A percentile compares a stretch with the other conserved stretches of the same genome.
These are phyloP conservation scores for Ataeniobius toweri DNA, from an alignment of 2,797 vertebrate genomes.

Conservation along the genomic window DNA sequence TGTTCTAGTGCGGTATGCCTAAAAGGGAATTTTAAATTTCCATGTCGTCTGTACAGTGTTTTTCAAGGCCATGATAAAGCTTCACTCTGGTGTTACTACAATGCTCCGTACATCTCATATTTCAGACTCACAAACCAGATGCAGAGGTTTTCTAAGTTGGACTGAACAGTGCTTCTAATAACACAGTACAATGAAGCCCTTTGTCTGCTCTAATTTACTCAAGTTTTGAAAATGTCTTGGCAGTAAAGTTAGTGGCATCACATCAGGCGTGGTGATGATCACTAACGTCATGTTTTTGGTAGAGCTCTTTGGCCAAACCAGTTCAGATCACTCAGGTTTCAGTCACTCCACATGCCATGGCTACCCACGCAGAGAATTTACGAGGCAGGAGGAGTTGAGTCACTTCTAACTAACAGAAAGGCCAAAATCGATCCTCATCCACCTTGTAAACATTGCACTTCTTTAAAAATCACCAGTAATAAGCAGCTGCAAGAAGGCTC, in stretches of 20 bases:
- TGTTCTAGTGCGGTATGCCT: neutral
- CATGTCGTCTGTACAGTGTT: neutral
- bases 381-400: constrained; percentile 53
- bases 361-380: constrained; percentile 58
- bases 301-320: constrained; percentile 27
- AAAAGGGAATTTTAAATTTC: neutral
- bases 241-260: constrained; percentile 24
- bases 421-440: constrained; percentile 28
- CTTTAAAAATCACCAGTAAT: constrained; percentile 43
- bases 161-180: constrained; percentile 31
- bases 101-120: constrained; percentile 15
- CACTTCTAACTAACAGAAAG: constrained; percentile 43
- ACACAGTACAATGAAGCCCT: constrained; percentile 35
- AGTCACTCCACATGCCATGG: constrained; percentile 34
- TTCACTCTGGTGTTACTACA: neutral
- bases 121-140: constrained; percentile 33
- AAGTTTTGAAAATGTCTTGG: constrained; percentile 17
- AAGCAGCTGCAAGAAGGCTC: constrained; percentile 31
- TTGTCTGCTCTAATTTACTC: constrained; percentile 20
- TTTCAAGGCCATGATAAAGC: neutral
- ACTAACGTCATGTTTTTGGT: constrained; percentile 21
- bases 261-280: constrained; percentile 36
- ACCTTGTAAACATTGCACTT: constrained; percentile 24
- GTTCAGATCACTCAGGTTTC: constrained; percentile 49
- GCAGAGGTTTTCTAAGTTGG: constrained; percentile 10